Percentiles rank a stretch among this genome's conserved stretches.
Conservation (phyloP, 1,140 invertebrate genomes). For the Euglossa dilemma region DNA sequence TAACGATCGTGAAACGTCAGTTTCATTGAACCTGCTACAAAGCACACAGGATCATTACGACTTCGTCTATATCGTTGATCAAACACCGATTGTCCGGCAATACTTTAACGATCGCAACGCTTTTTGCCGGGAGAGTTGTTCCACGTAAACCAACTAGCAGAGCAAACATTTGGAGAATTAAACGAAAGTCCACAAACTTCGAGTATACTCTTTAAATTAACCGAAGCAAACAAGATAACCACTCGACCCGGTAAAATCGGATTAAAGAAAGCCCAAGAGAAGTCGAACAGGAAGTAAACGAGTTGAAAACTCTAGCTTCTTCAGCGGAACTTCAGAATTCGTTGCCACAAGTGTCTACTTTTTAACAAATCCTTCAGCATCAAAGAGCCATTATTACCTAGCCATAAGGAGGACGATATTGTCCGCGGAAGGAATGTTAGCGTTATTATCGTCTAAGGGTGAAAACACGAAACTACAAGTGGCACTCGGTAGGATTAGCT, state of each 20-base stretch:
- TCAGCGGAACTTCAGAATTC: neutral
- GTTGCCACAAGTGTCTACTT: too few species aligned
- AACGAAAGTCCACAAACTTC: conserved; percentile 5
- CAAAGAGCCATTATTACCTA: neutral
- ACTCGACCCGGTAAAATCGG: neutral
- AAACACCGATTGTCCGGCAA: neutral
- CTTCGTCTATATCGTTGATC: neutral
- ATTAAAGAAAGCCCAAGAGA: neutral
- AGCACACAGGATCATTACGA: too few species aligned
- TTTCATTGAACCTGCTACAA: too few species aligned
- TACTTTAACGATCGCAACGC: neutral
- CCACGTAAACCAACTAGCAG: neutral
- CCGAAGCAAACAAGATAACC: conserved; percentile 9
- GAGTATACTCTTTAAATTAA: conserved; percentile 10
- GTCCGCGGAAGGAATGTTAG: neutral
- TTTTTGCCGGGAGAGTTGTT: neutral
- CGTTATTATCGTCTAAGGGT: neutral
- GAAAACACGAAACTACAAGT: neutral
- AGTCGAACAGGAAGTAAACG: neutral
- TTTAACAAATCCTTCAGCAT: neutral
- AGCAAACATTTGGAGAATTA: conserved; percentile 21
- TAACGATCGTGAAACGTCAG: too few species aligned
- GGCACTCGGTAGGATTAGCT: neutral
- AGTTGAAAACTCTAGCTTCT: neutral
- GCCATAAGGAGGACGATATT: neutral